A percentile compares a stretch with the other conserved stretches of the same genome.
These are phyloP conservation scores for Glaucopsyche alexis DNA, from an alignment of 2,888 invertebrate genomes.

Conservation along the genomic window DNA sequence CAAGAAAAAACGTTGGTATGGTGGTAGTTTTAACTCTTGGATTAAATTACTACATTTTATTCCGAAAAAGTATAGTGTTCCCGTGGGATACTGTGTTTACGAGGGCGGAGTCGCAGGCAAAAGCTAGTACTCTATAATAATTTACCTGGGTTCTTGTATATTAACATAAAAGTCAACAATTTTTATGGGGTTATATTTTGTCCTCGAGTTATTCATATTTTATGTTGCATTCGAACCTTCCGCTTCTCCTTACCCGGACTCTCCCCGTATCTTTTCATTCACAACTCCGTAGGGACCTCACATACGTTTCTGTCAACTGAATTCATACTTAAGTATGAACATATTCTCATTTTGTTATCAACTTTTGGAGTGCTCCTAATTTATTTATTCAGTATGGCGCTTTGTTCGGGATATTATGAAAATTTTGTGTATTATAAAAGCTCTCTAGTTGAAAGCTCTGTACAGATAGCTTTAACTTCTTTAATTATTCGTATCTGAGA, in stretches of 20 bases:
- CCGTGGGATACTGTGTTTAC: too few species aligned
- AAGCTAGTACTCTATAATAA: too few species aligned
- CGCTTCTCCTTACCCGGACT: neutral
- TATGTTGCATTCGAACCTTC: neutral
- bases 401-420: neutral
- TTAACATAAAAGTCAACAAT: neutral
- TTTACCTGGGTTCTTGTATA: neutral
- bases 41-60: too few species aligned
- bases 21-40: too few species aligned
- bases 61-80: too few species aligned
- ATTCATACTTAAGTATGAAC: constrained; percentile 9
- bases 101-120: too few species aligned
- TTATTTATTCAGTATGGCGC: neutral
- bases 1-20: too few species aligned
- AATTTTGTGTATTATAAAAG: neutral
- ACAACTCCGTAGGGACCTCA: constrained; percentile 3
- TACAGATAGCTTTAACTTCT: neutral
- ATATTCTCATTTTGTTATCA: constrained; percentile 15
- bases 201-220: constrained; percentile 5
- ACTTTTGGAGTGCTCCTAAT: constrained; percentile 16
- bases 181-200: neutral
- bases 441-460: neutral
- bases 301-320: constrained; percentile 13
- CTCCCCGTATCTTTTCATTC: constrained; percentile 19
- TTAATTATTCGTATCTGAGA: neutral